Conservation (phyloP, 1,140 invertebrate genomes). For the Drosophila saltans region DNA sequence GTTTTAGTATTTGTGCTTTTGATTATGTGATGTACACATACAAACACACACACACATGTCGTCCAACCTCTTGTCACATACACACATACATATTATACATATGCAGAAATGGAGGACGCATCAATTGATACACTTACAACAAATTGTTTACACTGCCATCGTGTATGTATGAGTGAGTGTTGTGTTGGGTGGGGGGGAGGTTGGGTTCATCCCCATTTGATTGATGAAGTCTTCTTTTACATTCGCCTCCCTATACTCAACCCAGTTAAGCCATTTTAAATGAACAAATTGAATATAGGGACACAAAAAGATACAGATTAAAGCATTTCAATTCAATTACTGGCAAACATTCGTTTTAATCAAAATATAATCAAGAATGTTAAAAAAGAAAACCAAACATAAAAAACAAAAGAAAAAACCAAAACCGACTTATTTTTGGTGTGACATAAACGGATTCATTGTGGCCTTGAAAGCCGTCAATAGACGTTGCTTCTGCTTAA, state of each 20-base stretch:
- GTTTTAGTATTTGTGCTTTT: slow-evolving; percentile 82
- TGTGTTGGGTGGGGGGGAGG: not conserved
- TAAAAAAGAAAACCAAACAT: slow-evolving; percentile 13
- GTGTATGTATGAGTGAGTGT: slow-evolving; percentile 29
- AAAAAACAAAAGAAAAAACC: slow-evolving; percentile 16
- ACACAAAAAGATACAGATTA: slow-evolving; percentile 7
- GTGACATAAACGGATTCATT: slow-evolving; percentile 50
- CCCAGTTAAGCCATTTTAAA: slow-evolving; percentile 74
- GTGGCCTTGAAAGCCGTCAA: slow-evolving; percentile 55
- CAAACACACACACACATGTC: slow-evolving; percentile 20
- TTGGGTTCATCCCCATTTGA: slow-evolving; percentile 47
- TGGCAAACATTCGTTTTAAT: slow-evolving; percentile 29
- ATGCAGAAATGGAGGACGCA: slow-evolving; percentile 36
- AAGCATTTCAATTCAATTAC: slow-evolving; percentile 23
- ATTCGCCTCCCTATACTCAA: not conserved
- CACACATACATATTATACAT: slow-evolving; percentile 20
- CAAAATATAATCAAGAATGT: slow-evolving; percentile 21
- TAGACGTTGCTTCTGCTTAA: slow-evolving; percentile 46
- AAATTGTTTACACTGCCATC: slow-evolving; percentile 66
- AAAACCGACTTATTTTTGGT: not conserved
- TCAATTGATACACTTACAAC: slow-evolving; percentile 78
- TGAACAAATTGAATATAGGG: slow-evolving; percentile 70
- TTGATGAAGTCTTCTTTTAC: slow-evolving; percentile 54
- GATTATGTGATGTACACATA: slow-evolving; percentile 68
- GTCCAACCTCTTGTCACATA: not conserved